Evolutionary conservation across 2,888 invertebrate genomes (phyloP).

Genomic region (Steinernema hermaphroditum): DNA sequence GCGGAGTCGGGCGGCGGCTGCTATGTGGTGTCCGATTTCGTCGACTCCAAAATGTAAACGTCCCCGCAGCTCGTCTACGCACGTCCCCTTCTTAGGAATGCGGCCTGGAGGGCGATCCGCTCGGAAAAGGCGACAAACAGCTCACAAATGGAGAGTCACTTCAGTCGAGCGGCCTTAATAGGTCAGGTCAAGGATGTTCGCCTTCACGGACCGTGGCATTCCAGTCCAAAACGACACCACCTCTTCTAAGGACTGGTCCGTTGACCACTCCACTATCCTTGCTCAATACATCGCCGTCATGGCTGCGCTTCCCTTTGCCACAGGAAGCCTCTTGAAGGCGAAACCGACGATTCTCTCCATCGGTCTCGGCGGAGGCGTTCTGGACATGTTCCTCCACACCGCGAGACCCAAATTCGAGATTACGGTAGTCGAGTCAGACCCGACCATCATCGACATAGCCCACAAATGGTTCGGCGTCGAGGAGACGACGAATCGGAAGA

Average conservation of each 20-base stretch:
- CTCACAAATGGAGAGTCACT: not conserved
- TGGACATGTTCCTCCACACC: slow-evolving; percentile 58
- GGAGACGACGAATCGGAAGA: slow-evolving; percentile 45
- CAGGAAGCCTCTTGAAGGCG: slow-evolving; percentile 23
- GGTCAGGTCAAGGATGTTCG: not conserved
- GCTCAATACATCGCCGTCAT: slow-evolving; percentile 40
- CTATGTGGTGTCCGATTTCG: slow-evolving; percentile 27
- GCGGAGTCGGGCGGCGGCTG: not conserved
- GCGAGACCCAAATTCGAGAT: slow-evolving; percentile 55
- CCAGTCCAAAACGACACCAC: slow-evolving; percentile 12
- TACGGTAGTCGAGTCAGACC: slow-evolving; percentile 56
- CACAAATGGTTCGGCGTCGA: slow-evolving; percentile 57
- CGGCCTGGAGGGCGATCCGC: not conserved
- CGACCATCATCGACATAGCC: slow-evolving; percentile 50
- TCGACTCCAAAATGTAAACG: not conserved
- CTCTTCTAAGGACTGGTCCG: slow-evolving; percentile 26
- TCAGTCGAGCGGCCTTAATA: slow-evolving; percentile 1
- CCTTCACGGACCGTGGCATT: not conserved
- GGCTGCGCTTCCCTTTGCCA: slow-evolving; percentile 36
- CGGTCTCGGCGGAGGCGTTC: slow-evolving; percentile 58
- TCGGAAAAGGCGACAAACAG: not conserved
- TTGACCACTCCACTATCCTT: slow-evolving; percentile 36
- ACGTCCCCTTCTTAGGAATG: not conserved
- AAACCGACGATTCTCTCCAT: slow-evolving; percentile 40
- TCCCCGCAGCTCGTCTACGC: not conserved